phyloP scores from a whole-genome alignment of 2,113 vertebrate species.

The Campylomormyrus tamandua region DNA sequence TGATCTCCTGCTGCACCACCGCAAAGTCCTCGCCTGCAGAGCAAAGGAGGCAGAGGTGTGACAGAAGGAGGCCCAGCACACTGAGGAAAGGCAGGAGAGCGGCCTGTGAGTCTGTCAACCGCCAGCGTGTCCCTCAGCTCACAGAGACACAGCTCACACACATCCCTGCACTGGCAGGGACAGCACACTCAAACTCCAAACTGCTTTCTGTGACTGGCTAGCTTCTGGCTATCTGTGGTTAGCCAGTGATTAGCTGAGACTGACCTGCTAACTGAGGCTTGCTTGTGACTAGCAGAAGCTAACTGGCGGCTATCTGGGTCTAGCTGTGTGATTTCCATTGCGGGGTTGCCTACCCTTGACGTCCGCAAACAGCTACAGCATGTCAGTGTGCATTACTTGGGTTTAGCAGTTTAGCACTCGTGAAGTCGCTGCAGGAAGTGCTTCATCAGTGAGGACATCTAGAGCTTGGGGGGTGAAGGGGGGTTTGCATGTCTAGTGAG shows the following conservation, averaged over 20 bases:
- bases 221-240: background rate
- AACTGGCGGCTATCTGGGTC: background rate
- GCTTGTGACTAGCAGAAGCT: background rate
- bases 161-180: background rate
- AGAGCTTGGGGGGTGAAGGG: background rate
- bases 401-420: background rate
- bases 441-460: background rate
- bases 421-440: background rate
- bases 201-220: background rate
- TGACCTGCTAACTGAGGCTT: background rate
- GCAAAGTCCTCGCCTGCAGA: constrained; percentile 94
- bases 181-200: background rate
- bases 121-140: background rate
- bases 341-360: background rate
- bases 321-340: background rate
- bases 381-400: background rate
- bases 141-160: background rate
- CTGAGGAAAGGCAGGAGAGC: background rate
- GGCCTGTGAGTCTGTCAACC: background rate
- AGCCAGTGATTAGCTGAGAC: background rate
- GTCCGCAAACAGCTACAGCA: background rate
- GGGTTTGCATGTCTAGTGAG: background rate
- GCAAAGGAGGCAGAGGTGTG: constrained; percentile 5
- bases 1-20: constrained; percentile 98
- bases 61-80: background rate